Base-by-base conservation (phyloP, 2,888 invertebrate genomes). In the Andrena hattorfiana region DNA sequence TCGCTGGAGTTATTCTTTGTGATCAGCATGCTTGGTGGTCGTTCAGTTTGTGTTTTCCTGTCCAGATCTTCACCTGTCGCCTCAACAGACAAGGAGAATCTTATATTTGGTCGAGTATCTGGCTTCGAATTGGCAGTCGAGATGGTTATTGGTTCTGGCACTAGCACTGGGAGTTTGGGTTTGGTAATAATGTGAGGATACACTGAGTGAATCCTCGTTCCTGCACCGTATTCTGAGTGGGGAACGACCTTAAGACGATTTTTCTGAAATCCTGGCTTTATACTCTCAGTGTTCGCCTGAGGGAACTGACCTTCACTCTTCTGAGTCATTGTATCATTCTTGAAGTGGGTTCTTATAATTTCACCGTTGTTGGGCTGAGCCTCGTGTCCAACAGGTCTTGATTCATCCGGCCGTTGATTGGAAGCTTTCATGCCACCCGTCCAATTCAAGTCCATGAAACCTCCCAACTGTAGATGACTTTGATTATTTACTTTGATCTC, bases 111-210 rank as follows among this genome's bases (percentile, higher is more conserved):
- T 42, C 85, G 83, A 62, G 76, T 83, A 5, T 91, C 84, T 0
- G 86, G 73, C 60, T 89, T 90, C 5, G 78, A 68, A 20, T 69
- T 73, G 4, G 81, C 89, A 10, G 90, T 90, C 0, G 92, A 90
- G 62, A 94, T 87, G 0, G 89, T 90, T 23, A 94, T 87, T 3
- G 94, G 92, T 10, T 83, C 86, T 0, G 94, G 93, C 10, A 93
- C 85, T 62, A 87, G 88, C 2, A 93, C 85, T 62, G 87, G 87
- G 1, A 90, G 90, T 70, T 91, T 91, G 0, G 93, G 92, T 64
- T 93, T 94, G 0, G 92, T 93, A 0, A 93, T 42, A 28, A 94
- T 92, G 30, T 93, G 91, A 8, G 93, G 92, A 82, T 93, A 92
- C 20, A 92, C 92, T 0, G 93, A 92, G 75, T 93, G 93, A n/a